Evolutionary conservation across 1,140 invertebrate genomes (phyloP).

Genomic region (Psix sp.): DNA sequence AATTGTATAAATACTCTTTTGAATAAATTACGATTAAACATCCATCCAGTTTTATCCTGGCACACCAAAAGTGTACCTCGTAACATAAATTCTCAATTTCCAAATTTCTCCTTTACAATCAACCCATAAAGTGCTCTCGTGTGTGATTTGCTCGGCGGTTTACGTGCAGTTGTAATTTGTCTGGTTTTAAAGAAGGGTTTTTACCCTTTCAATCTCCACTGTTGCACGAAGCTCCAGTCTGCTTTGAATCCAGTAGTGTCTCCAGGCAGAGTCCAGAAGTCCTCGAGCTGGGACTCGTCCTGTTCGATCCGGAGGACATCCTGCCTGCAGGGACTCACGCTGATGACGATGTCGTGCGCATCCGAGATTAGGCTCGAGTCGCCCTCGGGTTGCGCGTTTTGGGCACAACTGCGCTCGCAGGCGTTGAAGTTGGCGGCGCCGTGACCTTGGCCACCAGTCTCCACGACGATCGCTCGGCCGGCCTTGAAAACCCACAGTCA

Average conservation of each 20-base stretch:
- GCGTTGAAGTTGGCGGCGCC: constrained; percentile 15
- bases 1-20: too few relatives aligned
- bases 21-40: too few relatives aligned
- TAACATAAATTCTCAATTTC: too few relatives aligned
- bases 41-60: too few relatives aligned
- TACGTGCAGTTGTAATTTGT: too few relatives aligned
- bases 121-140: too few relatives aligned
- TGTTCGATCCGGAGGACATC: constrained; percentile 73
- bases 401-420: constrained; percentile 59
- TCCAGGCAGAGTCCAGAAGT: constrained; percentile 73
- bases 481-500: constrained; percentile 55
- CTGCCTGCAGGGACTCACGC: constrained; percentile 74
- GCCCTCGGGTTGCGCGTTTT: constrained; percentile 52
- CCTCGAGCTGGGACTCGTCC: constrained; percentile 75
- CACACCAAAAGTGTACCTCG: too few relatives aligned
- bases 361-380: constrained; percentile 63
- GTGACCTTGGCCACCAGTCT: constrained; percentile 62
- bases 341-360: constrained; percentile 75
- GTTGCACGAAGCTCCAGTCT: constrained; percentile 86
- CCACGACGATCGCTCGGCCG: constrained; percentile 39
- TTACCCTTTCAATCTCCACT: constrained; percentile 82
- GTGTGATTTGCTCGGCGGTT: too few relatives aligned
- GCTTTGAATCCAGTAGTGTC: constrained; percentile 72
- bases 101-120: too few relatives aligned
- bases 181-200: too few relatives aligned